Conservation (phyloP, 2,888 invertebrate genomes). For the Cephonodes hylas region DNA sequence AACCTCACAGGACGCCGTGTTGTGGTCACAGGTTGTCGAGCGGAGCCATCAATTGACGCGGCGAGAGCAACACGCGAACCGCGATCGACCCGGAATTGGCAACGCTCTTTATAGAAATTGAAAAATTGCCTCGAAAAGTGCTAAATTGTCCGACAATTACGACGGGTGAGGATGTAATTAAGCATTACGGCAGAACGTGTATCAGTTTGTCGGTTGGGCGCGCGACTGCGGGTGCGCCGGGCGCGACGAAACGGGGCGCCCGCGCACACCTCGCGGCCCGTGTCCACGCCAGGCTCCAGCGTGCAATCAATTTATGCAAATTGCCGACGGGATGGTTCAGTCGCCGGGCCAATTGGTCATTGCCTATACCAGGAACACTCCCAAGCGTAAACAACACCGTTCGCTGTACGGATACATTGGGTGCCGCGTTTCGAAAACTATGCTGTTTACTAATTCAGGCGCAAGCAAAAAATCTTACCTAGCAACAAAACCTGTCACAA, state of each 20-base stretch:
- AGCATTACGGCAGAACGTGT: conserved; percentile 69
- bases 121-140: conserved; percentile 54
- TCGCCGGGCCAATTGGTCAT: conserved; percentile 54
- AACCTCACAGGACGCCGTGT: conserved; percentile 52
- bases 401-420: conserved; percentile 24
- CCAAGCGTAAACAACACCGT: conserved; percentile 27
- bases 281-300: conserved; percentile 49
- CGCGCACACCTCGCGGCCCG: conserved; percentile 52
- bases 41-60: conserved; percentile 42
- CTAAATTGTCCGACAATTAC: conserved; percentile 64
- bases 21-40: conserved; percentile 22
- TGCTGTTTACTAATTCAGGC: conserved; percentile 17
- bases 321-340: conserved; percentile 64
- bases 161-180: conserved; percentile 71
- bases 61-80: conserved; percentile 29
- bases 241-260: conserved; percentile 27
- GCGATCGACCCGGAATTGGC: conserved; percentile 41
- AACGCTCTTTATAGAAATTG: conserved; percentile 46
- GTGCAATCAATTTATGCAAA: conserved; percentile 79
- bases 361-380: conserved; percentile 40
- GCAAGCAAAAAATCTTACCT: conserved; percentile 3
- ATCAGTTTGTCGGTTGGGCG: conserved; percentile 74
- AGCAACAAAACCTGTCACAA: conserved; percentile 43
- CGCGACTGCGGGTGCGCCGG: conserved; percentile 65
- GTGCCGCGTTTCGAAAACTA: conserved; percentile 13